These are phyloP conservation scores for Herpailurus yagouaroundi DNA, from an alignment of 2,113 vertebrate genomes.

Conservation along the genomic window DNA sequence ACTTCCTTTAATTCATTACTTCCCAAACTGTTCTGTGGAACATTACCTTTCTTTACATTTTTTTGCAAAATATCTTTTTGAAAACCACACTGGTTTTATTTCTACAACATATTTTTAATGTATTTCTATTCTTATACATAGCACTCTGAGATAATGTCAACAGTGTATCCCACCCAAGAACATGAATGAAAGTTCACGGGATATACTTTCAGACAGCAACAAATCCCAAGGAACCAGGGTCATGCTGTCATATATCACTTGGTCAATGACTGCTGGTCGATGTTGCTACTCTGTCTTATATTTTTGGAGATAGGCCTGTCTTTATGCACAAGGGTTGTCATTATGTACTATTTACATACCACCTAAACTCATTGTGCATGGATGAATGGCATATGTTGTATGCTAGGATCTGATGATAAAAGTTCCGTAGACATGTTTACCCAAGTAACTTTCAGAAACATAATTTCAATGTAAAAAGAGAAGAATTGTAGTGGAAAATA, in stretches of 20 bases:
- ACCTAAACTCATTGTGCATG: background rate
- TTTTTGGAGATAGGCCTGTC: background rate
- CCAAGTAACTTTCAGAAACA: slow-evolving; percentile 37
- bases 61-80: background rate
- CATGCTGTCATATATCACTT: background rate
- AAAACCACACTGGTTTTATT: background rate
- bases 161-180: background rate
- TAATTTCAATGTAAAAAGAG: slow-evolving; percentile 52
- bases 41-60: background rate
- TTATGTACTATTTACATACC: background rate
- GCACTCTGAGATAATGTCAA: background rate
- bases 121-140: background rate
- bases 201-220: background rate
- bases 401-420: slow-evolving; percentile 5
- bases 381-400: background rate
- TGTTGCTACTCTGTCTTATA: background rate
- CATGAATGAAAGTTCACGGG: background rate
- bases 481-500: slow-evolving; percentile 13
- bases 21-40: background rate
- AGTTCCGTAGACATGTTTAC: background rate
- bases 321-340: background rate
- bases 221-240: background rate
- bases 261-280: background rate
- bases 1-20: slow-evolving; percentile 8
- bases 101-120: background rate